phyloP scores from a whole-genome alignment of 2,888 invertebrate species.

The Pterobdella sp. region DNA sequence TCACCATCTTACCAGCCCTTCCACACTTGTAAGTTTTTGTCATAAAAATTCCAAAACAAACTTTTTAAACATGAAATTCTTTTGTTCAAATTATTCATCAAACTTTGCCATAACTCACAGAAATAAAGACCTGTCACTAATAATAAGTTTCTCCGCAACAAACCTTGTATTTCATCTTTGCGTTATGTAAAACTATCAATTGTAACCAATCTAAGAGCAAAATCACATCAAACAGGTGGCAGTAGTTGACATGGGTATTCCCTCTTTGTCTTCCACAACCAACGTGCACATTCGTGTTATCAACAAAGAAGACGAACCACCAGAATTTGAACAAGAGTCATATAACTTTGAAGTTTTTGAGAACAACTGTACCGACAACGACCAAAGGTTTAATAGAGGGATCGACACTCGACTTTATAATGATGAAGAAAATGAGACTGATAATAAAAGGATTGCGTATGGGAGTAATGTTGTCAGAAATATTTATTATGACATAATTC shows the following conservation, averaged over 20 bases:
- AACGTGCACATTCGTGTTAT: constrained; percentile 9
- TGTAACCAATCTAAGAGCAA: no score
- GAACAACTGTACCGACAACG: background rate
- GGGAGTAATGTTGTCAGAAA: background rate
- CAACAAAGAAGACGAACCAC: constrained; percentile 34
- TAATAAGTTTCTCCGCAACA: no score
- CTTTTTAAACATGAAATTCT: background rate
- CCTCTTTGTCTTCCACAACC: constrained; percentile 3
- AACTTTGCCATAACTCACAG: background rate
- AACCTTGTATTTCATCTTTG: no score
- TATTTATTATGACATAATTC: background rate
- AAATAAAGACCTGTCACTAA: no score
- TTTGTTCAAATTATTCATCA: background rate
- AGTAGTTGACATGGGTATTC: constrained; percentile 23
- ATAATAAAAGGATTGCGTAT: background rate
- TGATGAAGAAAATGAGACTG: constrained; percentile 20
- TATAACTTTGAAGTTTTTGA: constrained; percentile 10
- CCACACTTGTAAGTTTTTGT: no score
- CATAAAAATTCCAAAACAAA: no score
- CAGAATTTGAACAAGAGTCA: constrained; percentile 27
- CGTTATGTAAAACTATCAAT: no score
- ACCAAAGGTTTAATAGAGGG: no score
- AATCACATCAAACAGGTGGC: background rate
- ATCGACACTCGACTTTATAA: constrained; percentile 1
- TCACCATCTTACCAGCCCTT: no score